A percentile compares a stretch with the other conserved stretches of the same genome.
Evolutionary conservation across 2,888 invertebrate genomes (phyloP).

Genomic region (Aplocera efformata): DNA sequence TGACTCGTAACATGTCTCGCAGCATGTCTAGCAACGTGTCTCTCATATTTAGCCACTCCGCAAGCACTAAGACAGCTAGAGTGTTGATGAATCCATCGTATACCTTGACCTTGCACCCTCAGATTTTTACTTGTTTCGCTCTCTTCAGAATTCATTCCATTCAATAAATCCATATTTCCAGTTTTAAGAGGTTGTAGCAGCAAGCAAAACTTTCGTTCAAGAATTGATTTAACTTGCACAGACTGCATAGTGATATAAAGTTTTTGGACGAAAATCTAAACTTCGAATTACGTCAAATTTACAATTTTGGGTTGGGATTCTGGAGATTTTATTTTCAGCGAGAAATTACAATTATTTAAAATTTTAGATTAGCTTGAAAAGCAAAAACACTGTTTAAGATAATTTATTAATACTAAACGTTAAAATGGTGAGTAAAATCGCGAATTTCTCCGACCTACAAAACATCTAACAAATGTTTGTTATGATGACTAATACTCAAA

Average conservation of each 20-base stretch:
- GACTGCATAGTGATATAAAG: too few species aligned
- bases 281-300: constrained; percentile 45
- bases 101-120: too few species aligned
- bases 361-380: constrained; percentile 10
- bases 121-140: too few species aligned
- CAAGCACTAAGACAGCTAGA: too few species aligned
- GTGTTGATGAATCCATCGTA: too few species aligned
- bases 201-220: constrained; percentile 9
- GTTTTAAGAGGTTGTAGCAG: too few species aligned
- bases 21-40: too few species aligned
- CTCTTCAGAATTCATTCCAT: too few species aligned
- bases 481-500: constrained; percentile 72
- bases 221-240: too few species aligned
- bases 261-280: constrained; percentile 22
- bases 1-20: too few species aligned
- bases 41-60: too few species aligned
- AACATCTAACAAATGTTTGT: constrained; percentile 43
- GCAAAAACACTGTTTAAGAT: constrained; percentile 3
- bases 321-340: constrained; percentile 29
- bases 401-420: constrained; percentile 20
- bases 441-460: constrained; percentile 12
- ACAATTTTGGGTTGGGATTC: constrained; percentile 43
- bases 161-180: too few species aligned
- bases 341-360: constrained; percentile 17
- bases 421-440: constrained; percentile 46